Percentiles rank a stretch among this genome's conserved stretches.
These are phyloP conservation scores for Drosophila hawaiiensis DNA, from an alignment of 2,888 invertebrate species.

Conservation along the genomic window DNA sequence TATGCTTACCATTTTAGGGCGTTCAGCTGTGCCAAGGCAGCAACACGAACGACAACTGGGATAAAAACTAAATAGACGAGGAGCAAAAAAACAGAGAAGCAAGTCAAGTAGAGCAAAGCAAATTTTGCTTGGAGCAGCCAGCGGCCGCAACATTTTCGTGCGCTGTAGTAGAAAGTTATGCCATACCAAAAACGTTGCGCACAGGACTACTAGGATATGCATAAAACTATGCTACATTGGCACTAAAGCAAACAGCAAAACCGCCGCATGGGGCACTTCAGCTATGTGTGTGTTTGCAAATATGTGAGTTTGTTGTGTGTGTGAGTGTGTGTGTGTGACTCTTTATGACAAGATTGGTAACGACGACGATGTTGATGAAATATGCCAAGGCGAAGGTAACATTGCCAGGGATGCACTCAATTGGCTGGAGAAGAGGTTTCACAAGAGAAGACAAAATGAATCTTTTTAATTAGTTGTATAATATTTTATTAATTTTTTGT, in stretches of 20 bases:
- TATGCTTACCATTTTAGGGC: constrained; percentile 58
- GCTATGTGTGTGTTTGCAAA: constrained; percentile 36
- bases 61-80: constrained; percentile 15
- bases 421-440: constrained; percentile 20
- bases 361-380: constrained; percentile 52
- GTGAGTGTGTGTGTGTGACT: constrained; percentile 28
- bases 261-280: constrained; percentile 46
- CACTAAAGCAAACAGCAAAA: constrained; percentile 80
- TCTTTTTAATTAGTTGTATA: neutral
- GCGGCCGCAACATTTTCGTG: constrained; percentile 52
- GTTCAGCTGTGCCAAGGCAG: constrained; percentile 39
- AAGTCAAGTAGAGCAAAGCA: constrained; percentile 58
- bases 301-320: constrained; percentile 24
- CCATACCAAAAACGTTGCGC: constrained; percentile 58
- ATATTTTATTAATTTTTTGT: neutral
- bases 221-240: constrained; percentile 82
- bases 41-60: constrained; percentile 31
- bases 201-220: constrained; percentile 72
- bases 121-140: constrained; percentile 57
- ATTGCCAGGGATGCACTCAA: constrained; percentile 51
- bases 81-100: constrained; percentile 8
- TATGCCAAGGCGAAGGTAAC: constrained; percentile 65
- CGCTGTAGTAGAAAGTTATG: constrained; percentile 48
- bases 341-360: constrained; percentile 60
- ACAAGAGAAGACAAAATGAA: neutral